These are phyloP conservation scores for Leptinotarsa texana DNA, from an alignment of 1,140 invertebrate species.

Conservation along the genomic window DNA sequence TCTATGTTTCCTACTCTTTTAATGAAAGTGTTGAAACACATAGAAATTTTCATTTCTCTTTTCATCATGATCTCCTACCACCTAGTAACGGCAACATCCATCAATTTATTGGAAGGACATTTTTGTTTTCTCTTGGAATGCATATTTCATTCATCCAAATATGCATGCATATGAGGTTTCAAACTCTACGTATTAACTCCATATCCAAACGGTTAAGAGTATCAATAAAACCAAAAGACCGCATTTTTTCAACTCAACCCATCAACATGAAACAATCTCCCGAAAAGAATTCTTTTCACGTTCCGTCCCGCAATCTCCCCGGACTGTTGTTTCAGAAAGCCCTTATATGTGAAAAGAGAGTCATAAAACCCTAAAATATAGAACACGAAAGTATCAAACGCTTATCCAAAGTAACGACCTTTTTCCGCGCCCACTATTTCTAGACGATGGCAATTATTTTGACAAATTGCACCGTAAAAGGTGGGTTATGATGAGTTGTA, in stretches of 20 bases:
- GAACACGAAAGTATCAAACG: not conserved
- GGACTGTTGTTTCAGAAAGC: not conserved
- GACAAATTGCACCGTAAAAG: slow-evolving; percentile 6
- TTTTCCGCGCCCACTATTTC: not conserved
- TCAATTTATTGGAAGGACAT: no score
- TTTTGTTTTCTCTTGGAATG: no score
- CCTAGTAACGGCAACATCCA: no score
- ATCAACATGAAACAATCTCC: not conserved
- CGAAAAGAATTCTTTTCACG: not conserved
- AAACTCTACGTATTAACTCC: no score
- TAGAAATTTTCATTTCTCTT: no score
- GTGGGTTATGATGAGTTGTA: not conserved
- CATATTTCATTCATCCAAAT: no score
- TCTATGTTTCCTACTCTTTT: no score
- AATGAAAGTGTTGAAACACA: no score
- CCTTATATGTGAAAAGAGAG: not conserved
- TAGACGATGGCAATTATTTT: not conserved
- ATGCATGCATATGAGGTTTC: no score
- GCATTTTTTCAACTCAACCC: not conserved
- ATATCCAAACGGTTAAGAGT: not conserved
- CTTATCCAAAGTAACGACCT: slow-evolving; percentile 4
- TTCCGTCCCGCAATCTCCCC: not conserved
- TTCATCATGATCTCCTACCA: no score
- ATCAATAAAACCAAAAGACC: not conserved
- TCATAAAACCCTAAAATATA: slow-evolving; percentile 6